Conservation (phyloP, 2,113 vertebrate species). For the Paralichthys olivaceus region DNA sequence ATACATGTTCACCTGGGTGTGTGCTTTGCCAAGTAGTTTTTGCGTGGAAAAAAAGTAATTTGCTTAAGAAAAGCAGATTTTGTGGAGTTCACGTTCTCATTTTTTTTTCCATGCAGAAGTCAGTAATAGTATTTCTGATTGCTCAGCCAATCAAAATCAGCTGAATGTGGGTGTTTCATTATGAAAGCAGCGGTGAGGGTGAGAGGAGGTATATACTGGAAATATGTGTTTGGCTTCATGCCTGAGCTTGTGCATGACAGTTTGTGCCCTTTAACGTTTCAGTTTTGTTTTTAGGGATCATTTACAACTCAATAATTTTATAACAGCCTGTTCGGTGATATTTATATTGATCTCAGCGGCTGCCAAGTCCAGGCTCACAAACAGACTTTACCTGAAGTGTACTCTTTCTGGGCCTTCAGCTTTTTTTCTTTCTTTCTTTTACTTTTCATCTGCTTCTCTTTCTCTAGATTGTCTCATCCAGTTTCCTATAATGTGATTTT, state of each 20-base stretch:
- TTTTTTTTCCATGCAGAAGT: slow-evolving; percentile 17
- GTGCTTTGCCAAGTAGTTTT: slow-evolving; percentile 47
- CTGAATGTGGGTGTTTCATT: slow-evolving; percentile 24
- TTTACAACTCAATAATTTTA: slow-evolving; percentile 72
- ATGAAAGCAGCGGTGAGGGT: neutral
- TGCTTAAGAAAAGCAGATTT: slow-evolving; percentile 60
- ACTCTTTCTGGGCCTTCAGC: slow-evolving; percentile 14
- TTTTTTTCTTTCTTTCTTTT: neutral
- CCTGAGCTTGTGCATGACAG: slow-evolving; percentile 34
- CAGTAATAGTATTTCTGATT: slow-evolving; percentile 59
- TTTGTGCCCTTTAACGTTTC: slow-evolving; percentile 44
- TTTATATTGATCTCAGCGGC: slow-evolving; percentile 73
- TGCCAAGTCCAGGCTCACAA: slow-evolving; percentile 60
- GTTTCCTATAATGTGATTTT: neutral
- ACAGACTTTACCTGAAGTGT: slow-evolving; percentile 44
- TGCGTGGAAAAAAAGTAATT: slow-evolving; percentile 41
- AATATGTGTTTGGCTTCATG: slow-evolving; percentile 36
- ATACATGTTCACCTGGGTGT: slow-evolving; percentile 47
- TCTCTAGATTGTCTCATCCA: neutral
- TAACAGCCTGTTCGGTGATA: slow-evolving; percentile 70
- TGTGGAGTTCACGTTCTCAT: slow-evolving; percentile 43
- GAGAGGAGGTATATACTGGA: slow-evolving; percentile 11
- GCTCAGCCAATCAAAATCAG: slow-evolving; percentile 60
- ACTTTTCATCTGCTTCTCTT: neutral
- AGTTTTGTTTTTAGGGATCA: slow-evolving; percentile 69